These are phyloP conservation scores for Pangasius krempfi DNA, from an alignment of 2,797 vertebrate genomes.

Conservation along the genomic window DNA sequence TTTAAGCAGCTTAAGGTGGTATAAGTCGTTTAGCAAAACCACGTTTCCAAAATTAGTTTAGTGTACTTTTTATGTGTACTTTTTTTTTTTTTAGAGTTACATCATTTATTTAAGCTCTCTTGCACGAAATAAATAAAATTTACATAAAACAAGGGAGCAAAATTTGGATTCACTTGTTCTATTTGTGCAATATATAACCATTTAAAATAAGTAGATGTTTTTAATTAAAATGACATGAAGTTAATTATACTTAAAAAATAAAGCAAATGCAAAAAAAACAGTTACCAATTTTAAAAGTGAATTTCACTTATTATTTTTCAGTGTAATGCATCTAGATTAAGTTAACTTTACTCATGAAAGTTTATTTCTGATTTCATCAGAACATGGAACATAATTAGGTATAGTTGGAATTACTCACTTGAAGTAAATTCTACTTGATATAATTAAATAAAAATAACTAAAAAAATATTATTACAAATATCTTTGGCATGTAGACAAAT, in stretches of 20 bases:
- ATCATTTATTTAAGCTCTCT: no score
- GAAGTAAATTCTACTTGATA: neutral
- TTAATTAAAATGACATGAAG: neutral
- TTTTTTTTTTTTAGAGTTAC: no score
- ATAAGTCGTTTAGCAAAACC: no score
- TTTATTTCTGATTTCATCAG: slow-evolving; percentile 1
- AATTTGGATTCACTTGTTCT: neutral
- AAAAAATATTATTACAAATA: neutral
- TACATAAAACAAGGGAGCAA: neutral
- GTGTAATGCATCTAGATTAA: neutral
- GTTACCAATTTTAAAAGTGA: neutral
- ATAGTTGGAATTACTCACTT: no score
- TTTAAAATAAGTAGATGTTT: neutral
- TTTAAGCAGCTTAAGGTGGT: no score
- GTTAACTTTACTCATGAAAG: neutral
- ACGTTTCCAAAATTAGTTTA: no score
- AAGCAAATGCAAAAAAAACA: neutral
- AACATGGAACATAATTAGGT: neutral
- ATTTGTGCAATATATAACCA: neutral
- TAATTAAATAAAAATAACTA: neutral
- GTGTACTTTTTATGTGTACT: no score
- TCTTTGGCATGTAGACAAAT: neutral
- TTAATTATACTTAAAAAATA: neutral
- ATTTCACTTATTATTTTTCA: neutral
- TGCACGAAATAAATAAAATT: neutral